phyloP scores from a whole-genome alignment of 2,797 vertebrate species.

The Scleropages formosus region DNA sequence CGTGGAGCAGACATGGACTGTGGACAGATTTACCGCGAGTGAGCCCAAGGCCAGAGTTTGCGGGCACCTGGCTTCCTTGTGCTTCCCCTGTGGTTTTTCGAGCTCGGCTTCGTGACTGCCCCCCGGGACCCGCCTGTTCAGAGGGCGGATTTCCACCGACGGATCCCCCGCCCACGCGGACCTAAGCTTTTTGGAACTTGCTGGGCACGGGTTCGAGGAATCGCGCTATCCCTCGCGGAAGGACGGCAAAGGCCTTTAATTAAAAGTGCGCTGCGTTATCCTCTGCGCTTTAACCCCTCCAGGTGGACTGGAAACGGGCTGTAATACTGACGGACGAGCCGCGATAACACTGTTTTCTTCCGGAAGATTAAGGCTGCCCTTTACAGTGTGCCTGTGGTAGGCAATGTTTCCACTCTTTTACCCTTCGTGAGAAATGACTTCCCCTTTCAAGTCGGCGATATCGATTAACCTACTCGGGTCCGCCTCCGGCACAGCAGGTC shows the following conservation, averaged over 20 bases:
- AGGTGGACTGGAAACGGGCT: constrained; percentile 42
- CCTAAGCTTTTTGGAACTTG: background rate
- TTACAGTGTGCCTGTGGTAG: constrained; percentile 29
- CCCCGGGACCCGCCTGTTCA: background rate
- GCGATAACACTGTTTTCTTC: constrained; percentile 49
- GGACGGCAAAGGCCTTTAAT: constrained; percentile 39
- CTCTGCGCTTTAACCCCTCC: constrained; percentile 33
- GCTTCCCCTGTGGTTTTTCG: background rate
- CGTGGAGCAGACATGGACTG: background rate
- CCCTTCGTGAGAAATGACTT: background rate
- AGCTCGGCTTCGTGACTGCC: background rate
- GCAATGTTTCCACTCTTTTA: constrained; percentile 14
- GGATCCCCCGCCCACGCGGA: background rate
- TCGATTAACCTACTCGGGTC: background rate
- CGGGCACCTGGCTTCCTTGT: no score
- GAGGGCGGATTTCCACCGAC: background rate
- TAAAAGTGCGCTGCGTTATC: constrained; percentile 41
- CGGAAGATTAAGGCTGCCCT: constrained; percentile 40
- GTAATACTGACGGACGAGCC: constrained; percentile 44
- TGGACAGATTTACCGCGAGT: background rate
- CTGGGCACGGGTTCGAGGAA: background rate
- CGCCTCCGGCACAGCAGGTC: background rate
- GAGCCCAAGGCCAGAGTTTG: no score
- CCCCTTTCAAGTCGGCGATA: background rate
- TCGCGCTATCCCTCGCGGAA: constrained; percentile 26